Evolutionary conservation across 2,113 vertebrate genomes (phyloP), one percentile per base, ranked within the genome.

Genomic region (Silurus asotus): DNA sequence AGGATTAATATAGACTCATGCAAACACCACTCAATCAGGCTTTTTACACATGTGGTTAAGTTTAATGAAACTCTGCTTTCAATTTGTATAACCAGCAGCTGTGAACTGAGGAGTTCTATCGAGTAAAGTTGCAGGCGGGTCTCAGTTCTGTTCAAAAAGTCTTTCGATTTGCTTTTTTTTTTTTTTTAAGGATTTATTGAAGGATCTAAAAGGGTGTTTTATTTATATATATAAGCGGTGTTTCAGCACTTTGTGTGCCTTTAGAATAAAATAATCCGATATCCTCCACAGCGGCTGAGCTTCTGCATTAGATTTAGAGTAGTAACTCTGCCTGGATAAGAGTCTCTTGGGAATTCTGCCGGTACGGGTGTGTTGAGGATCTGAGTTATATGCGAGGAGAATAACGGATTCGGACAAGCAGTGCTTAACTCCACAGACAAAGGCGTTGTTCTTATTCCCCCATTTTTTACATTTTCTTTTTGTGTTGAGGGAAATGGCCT

Each of bases 261-360:
- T 37, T 2, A 37, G 37, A 37, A 37, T 37, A 37, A 37, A 37
- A 37, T 37, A 37, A 37, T 37, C 37, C 37, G 37, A 37, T 37
- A 37, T 2, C 37, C 37, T 37, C 37, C 51, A 75, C 25, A 65
- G 53, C 28, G 69, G 67, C 48, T 48, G 84, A 61, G 23, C 79
- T 69, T 75, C 65, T 72, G 58, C 65, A 45, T 81, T 14, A 53
- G 78, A 48, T 82, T 67, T 86, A 62, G 75, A 82, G 65, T 75
- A 25, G 80, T 75, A 51, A 55, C 75, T 62, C 45, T 90, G 78
- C 88, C 76, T 82, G 58, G 62, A 81, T 48, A 48, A 7, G 28
- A 80, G 59, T 10, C 23, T 62, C 88, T 62, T 48, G 67, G 83
- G 85, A 85, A 49, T 79, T 77, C n/a, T 74, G 67, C 84, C 87